Conservation (phyloP, 1,140 invertebrate genomes). For the Latrodectus geometricus region DNA sequence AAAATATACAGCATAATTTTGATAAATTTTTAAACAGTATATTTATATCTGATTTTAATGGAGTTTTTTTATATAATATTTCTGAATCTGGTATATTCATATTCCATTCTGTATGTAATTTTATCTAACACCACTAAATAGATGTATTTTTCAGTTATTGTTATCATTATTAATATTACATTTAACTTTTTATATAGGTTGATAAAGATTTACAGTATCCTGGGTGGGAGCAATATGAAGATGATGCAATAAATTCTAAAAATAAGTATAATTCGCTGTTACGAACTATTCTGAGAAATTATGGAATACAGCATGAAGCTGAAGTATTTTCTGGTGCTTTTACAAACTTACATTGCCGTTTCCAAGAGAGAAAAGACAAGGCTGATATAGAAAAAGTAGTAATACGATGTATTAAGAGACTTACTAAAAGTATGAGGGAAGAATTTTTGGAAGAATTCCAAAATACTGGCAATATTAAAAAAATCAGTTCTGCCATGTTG, state of each 20-base stretch:
- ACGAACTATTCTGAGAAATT: conserved; percentile 34
- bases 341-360: conserved; percentile 37
- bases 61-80: too few relatives aligned
- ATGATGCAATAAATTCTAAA: conserved; percentile 35
- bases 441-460: conserved; percentile 54
- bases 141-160: neutral
- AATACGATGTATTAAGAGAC: conserved; percentile 15
- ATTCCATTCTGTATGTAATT: too few relatives aligned
- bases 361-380: conserved; percentile 40
- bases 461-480: neutral
- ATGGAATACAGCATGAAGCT: conserved; percentile 47
- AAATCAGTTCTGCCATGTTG: neutral
- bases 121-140: too few relatives aligned
- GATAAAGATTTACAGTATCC: conserved; percentile 51
- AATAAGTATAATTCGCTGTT: conserved; percentile 40
- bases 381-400: conserved; percentile 50
- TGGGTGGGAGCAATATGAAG: conserved; percentile 62
- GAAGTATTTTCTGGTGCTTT: conserved; percentile 52
- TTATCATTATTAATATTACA: neutral
- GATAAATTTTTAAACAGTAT: too few relatives aligned
- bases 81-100: too few relatives aligned
- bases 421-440: conserved; percentile 23
- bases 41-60: too few relatives aligned
- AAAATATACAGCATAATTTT: too few relatives aligned
- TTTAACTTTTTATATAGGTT: conserved; percentile 19